A percentile compares a stretch with the other conserved stretches of the same genome.
Evolutionary conservation across 2,113 vertebrate species (phyloP).

Genomic region (Todiramphus chloris): DNA sequence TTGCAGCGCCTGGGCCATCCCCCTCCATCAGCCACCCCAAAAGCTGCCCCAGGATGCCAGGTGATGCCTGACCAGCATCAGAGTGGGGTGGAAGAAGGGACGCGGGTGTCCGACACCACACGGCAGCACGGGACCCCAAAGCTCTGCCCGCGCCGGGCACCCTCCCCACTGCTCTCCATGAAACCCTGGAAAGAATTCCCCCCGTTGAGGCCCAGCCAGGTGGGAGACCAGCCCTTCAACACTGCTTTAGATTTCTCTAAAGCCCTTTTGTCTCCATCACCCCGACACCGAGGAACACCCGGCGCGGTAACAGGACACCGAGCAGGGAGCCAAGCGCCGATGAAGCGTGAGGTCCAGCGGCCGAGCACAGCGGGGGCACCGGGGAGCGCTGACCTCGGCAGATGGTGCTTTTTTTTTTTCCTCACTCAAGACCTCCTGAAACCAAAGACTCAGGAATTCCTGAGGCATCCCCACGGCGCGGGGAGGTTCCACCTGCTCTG

Average conservation of each 20-base stretch:
- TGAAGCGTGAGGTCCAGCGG: not conserved
- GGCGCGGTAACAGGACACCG: not conserved
- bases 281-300: not conserved
- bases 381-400: not conserved
- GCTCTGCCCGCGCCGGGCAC: not conserved
- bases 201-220: not conserved
- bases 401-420: not conserved
- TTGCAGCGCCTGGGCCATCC: rapidly evolving
- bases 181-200: not conserved
- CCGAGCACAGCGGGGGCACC: rapidly evolving
- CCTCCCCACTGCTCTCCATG: rapidly evolving
- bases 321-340: not conserved
- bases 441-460: not conserved
- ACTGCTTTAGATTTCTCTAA: not conserved
- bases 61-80: rapidly evolving
- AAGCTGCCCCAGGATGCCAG: rapidly evolving
- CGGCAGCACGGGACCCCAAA: rapidly evolving
- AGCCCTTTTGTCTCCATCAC: not conserved
- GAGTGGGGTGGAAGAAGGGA: rapidly evolving
- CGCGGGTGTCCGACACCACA: rapidly evolving
- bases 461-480: rapidly evolving
- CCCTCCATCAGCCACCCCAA: not conserved
- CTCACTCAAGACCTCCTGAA: not conserved
- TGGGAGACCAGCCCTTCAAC: rapidly evolving
- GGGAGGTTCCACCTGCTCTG: rapidly evolving